A percentile compares a stretch with the other conserved stretches of the same genome.
These are phyloP conservation scores for Drosophila kurseongensis DNA, from an alignment of 1,140 invertebrate genomes.

Conservation along the genomic window DNA sequence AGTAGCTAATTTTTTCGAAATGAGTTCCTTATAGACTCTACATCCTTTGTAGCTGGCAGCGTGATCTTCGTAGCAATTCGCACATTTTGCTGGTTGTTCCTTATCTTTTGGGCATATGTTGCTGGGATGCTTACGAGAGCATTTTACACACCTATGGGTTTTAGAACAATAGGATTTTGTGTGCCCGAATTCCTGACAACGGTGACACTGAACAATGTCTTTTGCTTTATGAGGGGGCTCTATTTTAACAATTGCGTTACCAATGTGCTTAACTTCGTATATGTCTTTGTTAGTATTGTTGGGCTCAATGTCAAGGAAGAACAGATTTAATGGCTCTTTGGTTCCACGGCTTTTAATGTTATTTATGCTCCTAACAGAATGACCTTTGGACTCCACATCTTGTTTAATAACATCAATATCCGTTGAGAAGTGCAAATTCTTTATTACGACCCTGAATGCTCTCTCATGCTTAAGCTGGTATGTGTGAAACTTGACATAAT, in stretches of 20 bases:
- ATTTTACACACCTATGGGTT: constrained; percentile 77
- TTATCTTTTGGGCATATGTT: constrained; percentile 35
- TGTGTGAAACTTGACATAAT: too few species aligned
- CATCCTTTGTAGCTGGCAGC: too few species aligned
- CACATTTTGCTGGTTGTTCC: constrained; percentile 66
- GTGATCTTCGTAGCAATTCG: constrained; percentile 68
- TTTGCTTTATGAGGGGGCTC: background rate
- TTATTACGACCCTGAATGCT: background rate
- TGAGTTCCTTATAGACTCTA: constrained; percentile 13
- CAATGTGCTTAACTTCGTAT: background rate
- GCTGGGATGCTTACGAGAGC: constrained; percentile 71
- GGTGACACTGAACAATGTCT: background rate
- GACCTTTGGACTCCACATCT: too few species aligned
- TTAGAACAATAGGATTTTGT: background rate
- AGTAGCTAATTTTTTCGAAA: constrained; percentile 11
- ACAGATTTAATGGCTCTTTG: too few species aligned
- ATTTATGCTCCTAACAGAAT: background rate
- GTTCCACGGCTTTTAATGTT: too few species aligned
- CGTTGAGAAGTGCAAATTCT: background rate
- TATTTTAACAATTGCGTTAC: background rate
- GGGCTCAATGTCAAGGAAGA: too few species aligned
- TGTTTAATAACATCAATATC: too few species aligned
- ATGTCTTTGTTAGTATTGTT: background rate
- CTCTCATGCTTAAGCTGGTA: background rate
- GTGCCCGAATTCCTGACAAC: background rate